Conservation (phyloP, 2,797 vertebrate genomes). For the Acanthornis magna region DNA sequence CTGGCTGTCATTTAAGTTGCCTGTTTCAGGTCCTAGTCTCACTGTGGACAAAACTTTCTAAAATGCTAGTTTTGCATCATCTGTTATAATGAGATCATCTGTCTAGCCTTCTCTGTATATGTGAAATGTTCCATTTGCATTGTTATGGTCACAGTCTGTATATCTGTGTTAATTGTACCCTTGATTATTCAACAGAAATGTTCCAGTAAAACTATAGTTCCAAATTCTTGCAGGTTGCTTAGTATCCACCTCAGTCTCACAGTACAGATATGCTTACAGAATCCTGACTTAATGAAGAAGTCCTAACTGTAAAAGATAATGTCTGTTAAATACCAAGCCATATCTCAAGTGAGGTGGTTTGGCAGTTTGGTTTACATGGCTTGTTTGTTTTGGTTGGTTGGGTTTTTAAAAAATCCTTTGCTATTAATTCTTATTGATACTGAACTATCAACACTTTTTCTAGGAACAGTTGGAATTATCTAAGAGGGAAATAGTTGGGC, state of each 20-base stretch:
- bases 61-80: neutral
- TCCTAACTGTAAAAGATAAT: neutral
- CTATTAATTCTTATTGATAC: neutral
- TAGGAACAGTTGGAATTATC: slow-evolving; percentile 93
- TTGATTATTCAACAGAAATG: neutral
- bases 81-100: neutral
- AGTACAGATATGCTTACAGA: neutral
- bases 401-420: neutral
- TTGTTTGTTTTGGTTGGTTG: neutral
- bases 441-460: slow-evolving; percentile 17
- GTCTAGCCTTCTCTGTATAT: neutral
- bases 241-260: neutral
- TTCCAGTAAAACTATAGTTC: neutral
- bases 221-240: neutral
- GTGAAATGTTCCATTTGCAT: neutral
- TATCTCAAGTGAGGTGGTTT: neutral
- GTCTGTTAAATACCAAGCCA: neutral
- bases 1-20: neutral
- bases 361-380: neutral
- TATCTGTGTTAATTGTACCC: neutral
- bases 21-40: neutral
- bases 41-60: neutral
- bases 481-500: slow-evolving; percentile 88
- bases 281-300: neutral
- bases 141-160: neutral